phyloP scores from a whole-genome alignment of 2,113 vertebrate genomes.

The Cyprinodon tularosa region DNA sequence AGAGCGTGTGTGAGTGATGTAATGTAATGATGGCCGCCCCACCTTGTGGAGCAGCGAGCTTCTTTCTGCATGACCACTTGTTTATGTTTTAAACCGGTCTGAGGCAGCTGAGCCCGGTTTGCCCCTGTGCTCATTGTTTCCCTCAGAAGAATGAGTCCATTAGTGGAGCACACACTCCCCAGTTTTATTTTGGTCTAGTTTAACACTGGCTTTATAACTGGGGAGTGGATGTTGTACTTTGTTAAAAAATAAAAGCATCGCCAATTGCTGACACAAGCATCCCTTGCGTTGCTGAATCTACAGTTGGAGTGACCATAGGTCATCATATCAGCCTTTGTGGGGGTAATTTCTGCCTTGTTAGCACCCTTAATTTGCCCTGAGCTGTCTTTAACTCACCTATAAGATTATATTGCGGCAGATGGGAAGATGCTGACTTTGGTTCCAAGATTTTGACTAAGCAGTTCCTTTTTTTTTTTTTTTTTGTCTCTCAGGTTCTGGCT shows the following conservation, averaged over 20 bases:
- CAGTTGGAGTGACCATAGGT: neutral
- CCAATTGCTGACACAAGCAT: constrained; percentile 4
- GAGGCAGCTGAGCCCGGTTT: constrained; percentile 4
- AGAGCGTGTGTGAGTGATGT: constrained; percentile 13
- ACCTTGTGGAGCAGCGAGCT: constrained; percentile 3
- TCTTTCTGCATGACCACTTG: constrained; percentile 1
- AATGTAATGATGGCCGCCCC: neutral
- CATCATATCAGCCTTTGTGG: constrained; percentile 42
- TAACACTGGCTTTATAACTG: neutral
- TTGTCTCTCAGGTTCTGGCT: constrained; percentile 6
- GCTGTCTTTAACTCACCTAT: constrained; percentile 29
- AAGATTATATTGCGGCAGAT: constrained; percentile 30
- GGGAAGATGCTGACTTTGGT: constrained; percentile 40
- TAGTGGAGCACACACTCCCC: neutral
- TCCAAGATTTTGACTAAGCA: constrained; percentile 5
- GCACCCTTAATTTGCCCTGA: constrained; percentile 7
- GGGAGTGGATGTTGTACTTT: neutral
- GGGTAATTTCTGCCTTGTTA: constrained; percentile 8
- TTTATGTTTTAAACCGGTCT: neutral
- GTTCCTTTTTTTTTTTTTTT: constrained; percentile 2
- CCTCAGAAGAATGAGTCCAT: neutral
- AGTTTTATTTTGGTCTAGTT: neutral
- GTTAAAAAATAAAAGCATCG: neutral
- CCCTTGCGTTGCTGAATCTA: neutral
- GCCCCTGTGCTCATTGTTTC: neutral